Percentiles rank a stretch among this genome's conserved stretches.
Evolutionary conservation across 2,113 vertebrate species (phyloP).

Genomic region (Andinoacara biseriatus): DNA sequence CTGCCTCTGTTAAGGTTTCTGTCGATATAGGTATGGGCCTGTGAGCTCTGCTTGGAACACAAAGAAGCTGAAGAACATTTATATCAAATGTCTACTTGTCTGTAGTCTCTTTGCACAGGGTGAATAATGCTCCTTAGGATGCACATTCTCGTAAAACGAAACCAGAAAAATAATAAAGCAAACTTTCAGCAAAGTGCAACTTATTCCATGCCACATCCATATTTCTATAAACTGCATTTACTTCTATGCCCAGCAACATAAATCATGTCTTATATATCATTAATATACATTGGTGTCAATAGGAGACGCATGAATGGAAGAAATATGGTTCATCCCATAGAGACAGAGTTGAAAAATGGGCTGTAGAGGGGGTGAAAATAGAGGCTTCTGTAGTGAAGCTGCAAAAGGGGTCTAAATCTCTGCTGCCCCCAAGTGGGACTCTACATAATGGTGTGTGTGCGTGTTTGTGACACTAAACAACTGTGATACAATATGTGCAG

Average conservation of each 20-base stretch:
- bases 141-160: slow-evolving; percentile 24
- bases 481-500: not conserved
- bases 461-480: not conserved
- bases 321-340: slow-evolving; percentile 80
- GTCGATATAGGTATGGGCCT: not conserved
- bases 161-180: slow-evolving; percentile 30
- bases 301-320: slow-evolving; percentile 81
- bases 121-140: slow-evolving; percentile 2
- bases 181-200: slow-evolving; percentile 62
- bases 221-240: slow-evolving; percentile 80
- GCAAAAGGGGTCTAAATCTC: slow-evolving; percentile 76
- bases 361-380: slow-evolving; percentile 50
- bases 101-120: not conserved
- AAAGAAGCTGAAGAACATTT: not conserved
- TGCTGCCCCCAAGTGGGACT: slow-evolving; percentile 90
- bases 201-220: slow-evolving; percentile 56
- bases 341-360: slow-evolving; percentile 77
- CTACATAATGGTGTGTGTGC: not conserved
- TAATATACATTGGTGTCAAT: slow-evolving; percentile 84
- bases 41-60: not conserved
- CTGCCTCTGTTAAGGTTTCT: not conserved
- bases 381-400: slow-evolving; percentile 29
- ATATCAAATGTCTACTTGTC: not conserved
- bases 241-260: slow-evolving; percentile 74
- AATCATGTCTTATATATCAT: slow-evolving; percentile 79